Evolutionary conservation across 1,140 invertebrate species (phyloP), one percentile per base, ranked within the genome.

Genomic region (Aphelenchoides avenae): DNA sequence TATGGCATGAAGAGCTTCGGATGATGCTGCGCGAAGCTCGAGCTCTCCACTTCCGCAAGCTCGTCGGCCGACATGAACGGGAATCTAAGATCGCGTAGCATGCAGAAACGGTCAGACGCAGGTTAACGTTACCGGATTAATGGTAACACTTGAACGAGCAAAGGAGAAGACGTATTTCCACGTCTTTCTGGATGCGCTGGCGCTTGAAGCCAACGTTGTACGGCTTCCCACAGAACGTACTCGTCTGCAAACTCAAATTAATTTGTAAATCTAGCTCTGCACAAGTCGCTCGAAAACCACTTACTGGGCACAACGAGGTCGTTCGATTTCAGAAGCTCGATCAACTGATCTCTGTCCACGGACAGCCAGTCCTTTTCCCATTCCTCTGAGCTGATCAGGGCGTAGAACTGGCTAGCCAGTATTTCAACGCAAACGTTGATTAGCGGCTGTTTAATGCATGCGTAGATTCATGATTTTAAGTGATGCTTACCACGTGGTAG

Each of bases 41-140:
- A 59, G 5, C 42, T 44, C 59, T 81, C 79, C 7, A 80, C 66
- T 46, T 78, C 65, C 44, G 61, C 68, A 11, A 81, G 58, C 60
- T 81, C 78, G 27, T 79, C 77, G 7, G 79, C 70, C 5, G 73
- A 76, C 79, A 81, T 80, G 70, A 78, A 79, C 22, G 79, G 77
- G 54, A 81, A 80, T 24, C 79, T 73, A 13, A 39, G 52, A 30
- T 31, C 34, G 33, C n/a, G 43, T 22, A 22, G 27, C 36, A 34
- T 22, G 22, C 42, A 2, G 36, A 20, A 39, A 31, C 11, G 13
- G 61, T 15, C 53, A 57, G 11, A 33, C 27, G 22, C 9, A 26
- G 49, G 18, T 18, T 37, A 5, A 26, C 3, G 15, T 15, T 44
- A 69, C 67, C 67, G 42, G 26, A 71, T 70, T 1, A 70, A 55